Conservation (phyloP, 2,888 invertebrate species). For the Aspidiotus rigidus region DNA sequence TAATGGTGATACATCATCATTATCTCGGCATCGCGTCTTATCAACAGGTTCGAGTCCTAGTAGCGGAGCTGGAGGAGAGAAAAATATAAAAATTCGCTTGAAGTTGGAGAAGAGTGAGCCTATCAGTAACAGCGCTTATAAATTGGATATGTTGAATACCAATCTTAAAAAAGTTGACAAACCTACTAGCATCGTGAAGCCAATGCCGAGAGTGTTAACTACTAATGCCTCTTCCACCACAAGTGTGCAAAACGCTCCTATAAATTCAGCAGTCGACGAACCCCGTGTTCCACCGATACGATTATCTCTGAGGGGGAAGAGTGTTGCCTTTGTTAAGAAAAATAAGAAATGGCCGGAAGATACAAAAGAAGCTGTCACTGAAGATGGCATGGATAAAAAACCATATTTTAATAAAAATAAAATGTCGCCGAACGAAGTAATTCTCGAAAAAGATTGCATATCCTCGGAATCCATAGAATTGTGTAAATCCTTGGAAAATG, state of each 20-base stretch:
- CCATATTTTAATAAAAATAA: constrained; percentile 20
- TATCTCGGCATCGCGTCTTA: constrained; percentile 22
- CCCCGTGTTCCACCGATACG: constrained; percentile 79
- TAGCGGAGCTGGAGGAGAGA: constrained; percentile 51
- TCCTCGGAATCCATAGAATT: neutral
- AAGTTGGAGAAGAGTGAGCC: constrained; percentile 78
- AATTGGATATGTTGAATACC: constrained; percentile 58
- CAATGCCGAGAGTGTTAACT: constrained; percentile 18
- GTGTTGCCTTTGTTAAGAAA: constrained; percentile 68
- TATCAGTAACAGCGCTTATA: constrained; percentile 60
- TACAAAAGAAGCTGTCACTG: constrained; percentile 13
- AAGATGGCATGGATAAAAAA: constrained; percentile 17
- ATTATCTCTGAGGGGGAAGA: constrained; percentile 73
- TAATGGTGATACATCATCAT: constrained; percentile 45
- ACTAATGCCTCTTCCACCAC: constrained; percentile 26
- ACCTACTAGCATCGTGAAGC: constrained; percentile 22
- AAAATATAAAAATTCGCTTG: constrained; percentile 64
- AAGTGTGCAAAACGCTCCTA: constrained; percentile 8
- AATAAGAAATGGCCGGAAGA: constrained; percentile 45
- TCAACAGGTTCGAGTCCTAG: constrained; percentile 25
- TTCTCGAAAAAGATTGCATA: neutral
- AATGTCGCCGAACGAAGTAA: constrained; percentile 20
- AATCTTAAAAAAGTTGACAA: constrained; percentile 18
- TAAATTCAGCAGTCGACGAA: constrained; percentile 49
- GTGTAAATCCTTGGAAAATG: neutral